Percentiles rank a stretch among this genome's conserved stretches.
These are phyloP conservation scores for Alosa sapidissima DNA, from an alignment of 2,797 vertebrate genomes.

Conservation along the genomic window DNA sequence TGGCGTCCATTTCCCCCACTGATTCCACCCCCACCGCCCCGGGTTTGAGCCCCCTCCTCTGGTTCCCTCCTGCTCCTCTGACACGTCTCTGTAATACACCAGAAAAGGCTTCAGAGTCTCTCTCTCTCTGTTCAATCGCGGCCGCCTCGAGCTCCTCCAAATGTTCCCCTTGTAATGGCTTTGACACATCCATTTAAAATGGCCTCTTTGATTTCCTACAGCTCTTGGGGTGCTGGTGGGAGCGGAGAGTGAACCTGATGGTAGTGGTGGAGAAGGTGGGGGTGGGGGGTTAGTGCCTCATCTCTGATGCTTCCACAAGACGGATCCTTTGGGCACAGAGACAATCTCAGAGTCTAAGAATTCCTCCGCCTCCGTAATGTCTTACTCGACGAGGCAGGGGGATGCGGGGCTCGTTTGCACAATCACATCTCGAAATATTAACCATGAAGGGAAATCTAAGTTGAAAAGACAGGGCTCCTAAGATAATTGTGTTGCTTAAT, in stretches of 20 bases:
- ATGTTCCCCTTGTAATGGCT: constrained; percentile 54
- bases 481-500: constrained; percentile 19
- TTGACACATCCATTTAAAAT: constrained; percentile 55
- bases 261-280: background rate
- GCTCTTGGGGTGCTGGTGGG: constrained; percentile 44
- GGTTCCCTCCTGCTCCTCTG: constrained; percentile 18
- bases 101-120: constrained; percentile 35
- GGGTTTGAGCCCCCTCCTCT: background rate
- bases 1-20: background rate
- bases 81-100: constrained; percentile 41
- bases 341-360: constrained; percentile 31
- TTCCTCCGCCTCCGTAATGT: constrained; percentile 14
- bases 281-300: constrained; percentile 17
- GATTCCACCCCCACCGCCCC: background rate
- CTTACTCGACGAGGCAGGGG: background rate
- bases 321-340: constrained; percentile 40
- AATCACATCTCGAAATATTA: constrained; percentile 14
- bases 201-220: constrained; percentile 52
- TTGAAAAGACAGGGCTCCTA: background rate
- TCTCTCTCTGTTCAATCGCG: constrained; percentile 30
- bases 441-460: background rate
- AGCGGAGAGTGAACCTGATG: constrained; percentile 32
- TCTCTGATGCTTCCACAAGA: constrained; percentile 36
- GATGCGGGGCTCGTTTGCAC: background rate
- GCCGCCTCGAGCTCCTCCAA: constrained; percentile 44